phyloP scores from a whole-genome alignment of 2,888 invertebrate genomes.

The Drosophila rellima region DNA sequence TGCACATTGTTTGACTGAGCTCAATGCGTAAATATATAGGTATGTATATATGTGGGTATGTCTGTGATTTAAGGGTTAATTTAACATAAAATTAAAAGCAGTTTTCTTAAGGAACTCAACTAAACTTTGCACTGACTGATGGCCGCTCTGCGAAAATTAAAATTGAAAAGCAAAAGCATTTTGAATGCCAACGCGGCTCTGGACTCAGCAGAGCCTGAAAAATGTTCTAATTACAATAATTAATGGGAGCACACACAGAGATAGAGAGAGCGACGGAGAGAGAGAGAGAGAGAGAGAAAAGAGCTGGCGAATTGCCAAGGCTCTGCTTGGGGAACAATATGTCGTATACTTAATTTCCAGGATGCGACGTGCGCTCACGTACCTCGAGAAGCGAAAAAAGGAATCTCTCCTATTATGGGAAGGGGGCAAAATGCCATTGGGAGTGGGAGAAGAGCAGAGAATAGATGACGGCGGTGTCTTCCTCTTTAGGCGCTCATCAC shows the following conservation, averaged over 20 bases:
- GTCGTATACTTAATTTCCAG: slow-evolving; percentile 73
- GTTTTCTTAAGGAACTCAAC: slow-evolving; percentile 21
- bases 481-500: slow-evolving; percentile 58
- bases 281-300: background rate
- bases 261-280: background rate
- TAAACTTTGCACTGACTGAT: slow-evolving; percentile 24
- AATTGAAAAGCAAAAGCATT: slow-evolving; percentile 50
- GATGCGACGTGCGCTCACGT: slow-evolving; percentile 74
- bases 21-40: slow-evolving; percentile 2
- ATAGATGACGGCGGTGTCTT: slow-evolving; percentile 40
- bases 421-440: slow-evolving; percentile 1
- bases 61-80: slow-evolving; percentile 71
- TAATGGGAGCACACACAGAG: slow-evolving; percentile 53
- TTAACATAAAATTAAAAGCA: slow-evolving; percentile 55
- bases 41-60: background rate
- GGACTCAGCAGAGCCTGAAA: slow-evolving; percentile 39
- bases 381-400: slow-evolving; percentile 21
- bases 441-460: slow-evolving; percentile 9
- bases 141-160: slow-evolving; percentile 13
- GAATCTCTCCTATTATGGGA: background rate
- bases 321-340: slow-evolving; percentile 46
- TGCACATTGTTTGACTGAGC: slow-evolving; percentile 61
- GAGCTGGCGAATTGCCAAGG: slow-evolving; percentile 43
- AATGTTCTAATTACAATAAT: slow-evolving; percentile 76
- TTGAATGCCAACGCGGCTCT: slow-evolving; percentile 42